Evolutionary conservation across 2,113 vertebrate genomes (phyloP).

Genomic region (Sorex araneus): DNA sequence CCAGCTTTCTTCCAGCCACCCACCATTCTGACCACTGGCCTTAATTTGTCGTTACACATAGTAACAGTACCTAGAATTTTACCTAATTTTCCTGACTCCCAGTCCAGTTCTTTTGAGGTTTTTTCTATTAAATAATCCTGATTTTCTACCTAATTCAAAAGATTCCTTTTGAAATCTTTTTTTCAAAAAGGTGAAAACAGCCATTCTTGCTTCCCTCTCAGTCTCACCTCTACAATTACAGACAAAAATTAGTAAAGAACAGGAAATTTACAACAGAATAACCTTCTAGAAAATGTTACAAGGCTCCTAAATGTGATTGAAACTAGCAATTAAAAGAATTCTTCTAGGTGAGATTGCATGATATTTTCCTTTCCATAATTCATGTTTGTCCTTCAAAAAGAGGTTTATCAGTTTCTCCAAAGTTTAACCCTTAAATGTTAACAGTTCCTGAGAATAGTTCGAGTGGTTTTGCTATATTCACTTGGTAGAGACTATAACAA

Average conservation of each 20-base stretch:
- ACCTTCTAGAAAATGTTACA: background rate
- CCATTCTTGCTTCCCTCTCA: conserved; percentile 14
- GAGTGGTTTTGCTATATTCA: too few species aligned
- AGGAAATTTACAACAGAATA: background rate
- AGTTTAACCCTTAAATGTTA: background rate
- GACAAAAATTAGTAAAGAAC: conserved; percentile 36
- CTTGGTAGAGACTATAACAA: too few species aligned
- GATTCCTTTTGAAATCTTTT: background rate
- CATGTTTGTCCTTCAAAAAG: background rate
- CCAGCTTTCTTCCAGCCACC: background rate
- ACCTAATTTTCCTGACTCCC: background rate
- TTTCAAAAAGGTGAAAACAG: background rate
- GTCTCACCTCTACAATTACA: background rate
- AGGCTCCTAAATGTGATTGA: conserved; percentile 2
- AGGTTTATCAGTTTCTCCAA: background rate
- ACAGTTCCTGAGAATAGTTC: too few species aligned
- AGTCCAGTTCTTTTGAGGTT: background rate
- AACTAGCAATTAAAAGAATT: conserved; percentile 33
- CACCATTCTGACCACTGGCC: background rate
- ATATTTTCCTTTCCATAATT: background rate
- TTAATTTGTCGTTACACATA: background rate
- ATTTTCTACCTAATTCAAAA: background rate
- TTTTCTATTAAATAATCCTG: background rate
- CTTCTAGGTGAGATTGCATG: background rate
- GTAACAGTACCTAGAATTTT: background rate